Base-by-base conservation (phyloP, 2,888 invertebrate species). In the Drosophila paracracens region DNA sequence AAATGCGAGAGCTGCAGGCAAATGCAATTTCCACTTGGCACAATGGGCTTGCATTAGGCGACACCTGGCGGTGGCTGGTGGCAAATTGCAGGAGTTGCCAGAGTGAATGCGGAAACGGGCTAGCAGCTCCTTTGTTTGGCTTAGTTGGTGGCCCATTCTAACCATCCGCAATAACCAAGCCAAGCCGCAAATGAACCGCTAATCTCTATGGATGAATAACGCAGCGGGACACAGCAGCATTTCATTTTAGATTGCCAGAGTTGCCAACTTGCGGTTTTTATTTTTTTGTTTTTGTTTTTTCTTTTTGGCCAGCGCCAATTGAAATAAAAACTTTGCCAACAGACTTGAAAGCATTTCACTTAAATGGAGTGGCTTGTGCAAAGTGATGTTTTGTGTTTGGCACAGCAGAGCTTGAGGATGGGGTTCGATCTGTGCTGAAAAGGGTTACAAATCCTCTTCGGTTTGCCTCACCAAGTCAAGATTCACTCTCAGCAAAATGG, bases 71-170 rank as follows among this genome's bases (percentile, higher is more conserved):
- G 70, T 61, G 46, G 68, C 57, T 61, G 52, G 67, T 36, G 68
- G 84, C 80, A 83, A 83, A 88, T 84, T 86, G 67, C 88, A 61
- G 76, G 74, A 81, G 77, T 70, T 79, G 70, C 48, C 50, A 65
- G 46, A 33, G 54, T 51, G 33, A 60, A 60, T 52, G 63, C 77
- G 84, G 82, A 85, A 88, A 79, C 81, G 82, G 65, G 33, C 46
- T 57, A 36, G 46, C 58, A 65, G 29, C 43, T 61, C 65, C 33
- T 56, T 77, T 78, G 77, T 79, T 75, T 57, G 50, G n/a, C 38
- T 13, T 21, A 40, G 27, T 29, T 46, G n/a, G 48, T 27, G 57
- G 33, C 51, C 21, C 48, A 35, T 35, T 51, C 46, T 25, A 40
- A 35, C 76, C 40, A 33, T 50, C 16, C 3, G 5, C n/a, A 40